Base-by-base conservation (phyloP, 2,797 vertebrate species). In the Champsocephalus esox region DNA sequence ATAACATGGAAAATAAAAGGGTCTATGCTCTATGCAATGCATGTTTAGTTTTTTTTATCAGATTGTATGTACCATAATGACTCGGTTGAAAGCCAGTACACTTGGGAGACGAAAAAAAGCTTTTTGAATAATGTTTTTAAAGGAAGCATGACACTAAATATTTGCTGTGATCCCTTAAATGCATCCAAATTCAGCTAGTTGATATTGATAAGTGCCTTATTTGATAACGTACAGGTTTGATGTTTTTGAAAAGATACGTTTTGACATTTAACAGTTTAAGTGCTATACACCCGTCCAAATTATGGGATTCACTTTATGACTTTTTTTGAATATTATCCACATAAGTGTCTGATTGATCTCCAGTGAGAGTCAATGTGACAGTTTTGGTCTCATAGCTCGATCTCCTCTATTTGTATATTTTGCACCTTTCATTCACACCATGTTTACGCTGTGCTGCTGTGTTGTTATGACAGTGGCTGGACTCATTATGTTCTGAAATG, bases 341-440 rank as follows among this genome's bases (percentile, higher is more conserved):
- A 19, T 75, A 56, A 79, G 43, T 70, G 48, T 75, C 54, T 19
- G 55, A 79, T 69, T 67, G 56, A 75, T 70, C 16, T 82, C 45
- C 46, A 75, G 57, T 70, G 70, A 83, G 82, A 75, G 24, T 1
- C 69, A 62, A 80, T 45, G 73, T 74, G 70, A 83, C 65, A 14
- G 38, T 69, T 77, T 73, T 70, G 56, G 72, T 82, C 72, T 62
- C 32, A 50, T 50, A 70, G 62, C 61, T 74, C 16, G 24, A 8
- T 79, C 70, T 75, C 65, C 49, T 83, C 12, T 79, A 66, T 88
- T 80, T 91, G 89, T 93, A 91, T 92, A 92, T 93, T 94, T 95
- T 95, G 95, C 95, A 95, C 95, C 94, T 92, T 94, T 92, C 63
- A 78, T 89, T 65, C 58, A 81, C 75, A 79, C 76, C 55, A 90